Percentiles rank a stretch among this genome's conserved stretches.
phyloP scores from a whole-genome alignment of 2,113 vertebrate genomes.

The Oryzias woworae region DNA sequence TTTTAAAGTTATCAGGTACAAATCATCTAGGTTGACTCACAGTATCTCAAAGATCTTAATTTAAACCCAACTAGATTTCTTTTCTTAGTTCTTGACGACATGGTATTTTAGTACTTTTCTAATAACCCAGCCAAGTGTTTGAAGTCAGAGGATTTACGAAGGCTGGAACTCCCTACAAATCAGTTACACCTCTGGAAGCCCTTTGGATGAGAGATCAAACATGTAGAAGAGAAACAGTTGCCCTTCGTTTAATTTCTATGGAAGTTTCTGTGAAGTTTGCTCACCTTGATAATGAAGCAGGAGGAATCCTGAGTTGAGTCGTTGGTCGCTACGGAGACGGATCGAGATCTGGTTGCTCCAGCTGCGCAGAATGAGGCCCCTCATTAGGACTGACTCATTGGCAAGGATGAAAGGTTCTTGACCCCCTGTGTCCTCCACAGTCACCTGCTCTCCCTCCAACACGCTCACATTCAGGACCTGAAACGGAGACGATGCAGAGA shows the following conservation, averaged over 20 bases:
- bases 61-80: too few relatives aligned
- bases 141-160: too few relatives aligned
- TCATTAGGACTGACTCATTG: slow-evolving; percentile 89
- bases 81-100: too few relatives aligned
- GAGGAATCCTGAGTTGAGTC: slow-evolving; percentile 78
- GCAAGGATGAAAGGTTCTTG: slow-evolving; percentile 84
- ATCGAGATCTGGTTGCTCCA: slow-evolving; percentile 91
- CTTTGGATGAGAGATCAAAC: too few relatives aligned
- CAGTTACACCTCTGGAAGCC: too few relatives aligned
- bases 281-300: slow-evolving; percentile 91
- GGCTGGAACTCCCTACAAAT: too few relatives aligned
- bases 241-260: not conserved
- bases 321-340: slow-evolving; percentile 83
- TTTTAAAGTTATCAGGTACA: too few relatives aligned
- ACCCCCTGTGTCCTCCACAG: slow-evolving; percentile 86
- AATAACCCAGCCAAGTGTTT: too few relatives aligned
- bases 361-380: slow-evolving; percentile 91
- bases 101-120: too few relatives aligned
- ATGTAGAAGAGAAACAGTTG: not conserved
- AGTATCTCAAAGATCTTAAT: too few relatives aligned
- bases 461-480: slow-evolving; percentile 92
- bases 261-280: not conserved
- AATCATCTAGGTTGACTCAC: too few relatives aligned
- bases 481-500: not conserved
- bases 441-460: slow-evolving; percentile 83